Base-by-base conservation (phyloP, 2,797 vertebrate species). In the Capromys pilorides region DNA sequence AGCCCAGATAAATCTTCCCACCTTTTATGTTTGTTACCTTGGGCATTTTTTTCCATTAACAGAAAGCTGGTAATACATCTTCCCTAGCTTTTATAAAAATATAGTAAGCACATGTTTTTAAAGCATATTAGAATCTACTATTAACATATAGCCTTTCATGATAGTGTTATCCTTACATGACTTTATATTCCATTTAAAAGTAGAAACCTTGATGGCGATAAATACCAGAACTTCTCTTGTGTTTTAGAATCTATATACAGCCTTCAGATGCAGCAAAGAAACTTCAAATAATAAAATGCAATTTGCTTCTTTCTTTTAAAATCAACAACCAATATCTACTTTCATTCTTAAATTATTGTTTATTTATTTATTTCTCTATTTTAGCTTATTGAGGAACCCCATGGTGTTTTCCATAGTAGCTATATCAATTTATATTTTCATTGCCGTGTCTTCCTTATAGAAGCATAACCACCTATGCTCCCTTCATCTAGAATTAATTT, bases 91-190 rank as follows among this genome's bases (percentile, higher is more conserved):
- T 41, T 79, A 62, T 24, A 82, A 71, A 71, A 49, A 57, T n/a
- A 13, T 84, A 57, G n/a, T 45, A 73, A 69, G 49, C 89, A 79
- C 22, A 49, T 61, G 3, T 64, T 92, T 78, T 45, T 6, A 45
- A 84, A 86, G 6, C 31, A 57, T 69, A 82, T 91, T 88, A 39
- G 33, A 51, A 93, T 88, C 26, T 91, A 21, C 33, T 77, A 62
- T 83, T 84, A 59, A 86, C 83, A 57, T 77, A 59, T 64, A 79
- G 5, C 26, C 5, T 88, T 88, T 89, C 94, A 49, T n/a, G 79
- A 49, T 8, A 11, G 16, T 69, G 45, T 51, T 78, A 22, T 71
- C 39, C 54, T 80, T 64, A 39, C 13, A 71, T 49, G 45, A 61
- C 33, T 45, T 54, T 79, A 16, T 78, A 54, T 78, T 81, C 67